A percentile compares a stretch with the other conserved stretches of the same genome.
Conservation (phyloP, 2,888 invertebrate species). For the Encarsia formosa region DNA sequence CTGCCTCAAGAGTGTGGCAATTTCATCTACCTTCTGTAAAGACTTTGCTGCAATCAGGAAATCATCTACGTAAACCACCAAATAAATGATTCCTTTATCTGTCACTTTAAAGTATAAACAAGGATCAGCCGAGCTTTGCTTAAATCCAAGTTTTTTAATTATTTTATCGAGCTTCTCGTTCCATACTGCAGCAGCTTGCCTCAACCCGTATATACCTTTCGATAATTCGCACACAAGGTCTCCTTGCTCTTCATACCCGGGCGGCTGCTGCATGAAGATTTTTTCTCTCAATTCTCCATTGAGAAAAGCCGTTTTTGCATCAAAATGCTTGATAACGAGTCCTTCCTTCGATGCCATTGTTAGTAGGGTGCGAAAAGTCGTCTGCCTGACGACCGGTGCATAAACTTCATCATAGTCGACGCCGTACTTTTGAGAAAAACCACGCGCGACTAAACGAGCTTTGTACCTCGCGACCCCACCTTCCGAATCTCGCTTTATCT, state of each 20-base stretch:
- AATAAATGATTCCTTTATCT: background rate
- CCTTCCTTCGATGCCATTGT: conserved; percentile 24
- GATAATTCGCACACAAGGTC: background rate
- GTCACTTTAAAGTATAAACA: conserved; percentile 5
- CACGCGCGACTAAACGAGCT: conserved; percentile 13
- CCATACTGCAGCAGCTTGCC: conserved; percentile 4
- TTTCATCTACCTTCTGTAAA: conserved; percentile 3
- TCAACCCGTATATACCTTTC: conserved; percentile 8
- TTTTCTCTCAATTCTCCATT: conserved; percentile 30
- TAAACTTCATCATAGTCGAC: conserved; percentile 35
- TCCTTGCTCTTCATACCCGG: background rate
- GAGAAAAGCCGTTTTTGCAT: conserved; percentile 33
- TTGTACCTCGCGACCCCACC: conserved; percentile 2
- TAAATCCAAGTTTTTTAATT: background rate
- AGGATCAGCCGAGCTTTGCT: background rate
- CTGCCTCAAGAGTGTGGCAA: conserved; percentile 14
- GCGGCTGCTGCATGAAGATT: conserved; percentile 26
- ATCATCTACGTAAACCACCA: conserved; percentile 8
- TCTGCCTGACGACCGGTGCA: conserved; percentile 35
- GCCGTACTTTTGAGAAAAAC: conserved; percentile 14
- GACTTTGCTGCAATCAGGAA: conserved; percentile 17
- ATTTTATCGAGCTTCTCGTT: background rate
- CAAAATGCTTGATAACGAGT: conserved; percentile 27
- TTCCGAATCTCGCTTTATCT: background rate
- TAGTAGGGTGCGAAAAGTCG: conserved; percentile 26